Evolutionary conservation across 64 coral and sea anemone genomes (phyloP).

Genomic region (Acropora yongei): DNA sequence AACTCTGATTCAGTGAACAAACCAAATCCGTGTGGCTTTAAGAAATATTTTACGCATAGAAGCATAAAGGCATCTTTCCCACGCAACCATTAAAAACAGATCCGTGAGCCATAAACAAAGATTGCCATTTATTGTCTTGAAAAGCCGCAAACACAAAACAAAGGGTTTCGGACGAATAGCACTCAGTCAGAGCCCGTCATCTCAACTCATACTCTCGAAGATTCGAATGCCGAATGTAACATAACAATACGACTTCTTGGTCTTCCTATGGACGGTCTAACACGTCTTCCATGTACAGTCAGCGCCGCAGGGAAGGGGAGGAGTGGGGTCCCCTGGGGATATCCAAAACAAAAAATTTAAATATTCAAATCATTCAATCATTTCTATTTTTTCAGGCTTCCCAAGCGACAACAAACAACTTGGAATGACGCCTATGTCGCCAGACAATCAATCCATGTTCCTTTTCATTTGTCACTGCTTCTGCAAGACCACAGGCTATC

Average conservation of each 20-base stretch:
- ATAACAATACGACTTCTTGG: neutral
- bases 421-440: too few species aligned
- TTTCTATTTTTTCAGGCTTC: too few species aligned
- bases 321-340: too few species aligned
- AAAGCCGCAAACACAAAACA: slow-evolving; percentile 3
- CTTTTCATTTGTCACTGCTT: too few species aligned
- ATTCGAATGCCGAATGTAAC: neutral
- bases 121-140: neutral
- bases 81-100: slow-evolving; percentile 4
- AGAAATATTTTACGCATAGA: neutral
- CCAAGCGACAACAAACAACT: too few species aligned
- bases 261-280: neutral
- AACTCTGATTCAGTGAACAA: neutral
- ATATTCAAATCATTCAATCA: too few species aligned
- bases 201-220: neutral
- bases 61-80: slow-evolving; percentile 19
- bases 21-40: neutral
- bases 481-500: too few species aligned
- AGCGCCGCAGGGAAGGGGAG: too few species aligned
- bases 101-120: slow-evolving; percentile 18
- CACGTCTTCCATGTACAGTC: neutral
- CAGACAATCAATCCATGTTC: too few species aligned
- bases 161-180: neutral
- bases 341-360: too few species aligned
- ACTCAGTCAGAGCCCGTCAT: neutral